These are phyloP conservation scores for Psephotus haematonotus DNA, from an alignment of 2,113 vertebrate genomes.

Conservation along the genomic window DNA sequence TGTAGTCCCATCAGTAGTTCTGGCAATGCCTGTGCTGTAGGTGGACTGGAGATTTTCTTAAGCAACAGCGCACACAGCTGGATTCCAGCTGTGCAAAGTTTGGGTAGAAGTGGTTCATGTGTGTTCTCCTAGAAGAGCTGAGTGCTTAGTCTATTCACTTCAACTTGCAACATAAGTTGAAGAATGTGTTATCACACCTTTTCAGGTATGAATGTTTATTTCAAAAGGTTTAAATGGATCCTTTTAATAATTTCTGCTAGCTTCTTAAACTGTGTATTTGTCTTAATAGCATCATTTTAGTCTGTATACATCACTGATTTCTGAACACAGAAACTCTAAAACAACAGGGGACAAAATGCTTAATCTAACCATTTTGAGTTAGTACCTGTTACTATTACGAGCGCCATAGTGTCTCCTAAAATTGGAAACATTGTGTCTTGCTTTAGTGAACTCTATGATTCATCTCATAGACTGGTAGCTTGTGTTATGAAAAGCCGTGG, in stretches of 20 bases:
- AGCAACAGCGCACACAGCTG: background rate
- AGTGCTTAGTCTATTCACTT: background rate
- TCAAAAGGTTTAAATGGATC: background rate
- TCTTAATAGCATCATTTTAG: background rate
- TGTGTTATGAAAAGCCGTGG: background rate
- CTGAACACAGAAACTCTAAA: background rate
- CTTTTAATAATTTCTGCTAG: background rate
- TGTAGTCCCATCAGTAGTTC: background rate
- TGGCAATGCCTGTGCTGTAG: background rate
- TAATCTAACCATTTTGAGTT: background rate
- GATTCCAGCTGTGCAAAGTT: background rate
- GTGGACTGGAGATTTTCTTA: background rate
- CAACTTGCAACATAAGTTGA: background rate
- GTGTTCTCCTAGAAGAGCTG: background rate
- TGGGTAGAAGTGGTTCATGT: background rate
- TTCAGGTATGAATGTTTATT: background rate
- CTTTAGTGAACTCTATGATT: background rate
- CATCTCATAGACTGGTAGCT: background rate
- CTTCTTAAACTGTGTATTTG: background rate
- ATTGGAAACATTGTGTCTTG: background rate
- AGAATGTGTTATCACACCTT: background rate
- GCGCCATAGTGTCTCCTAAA: background rate
- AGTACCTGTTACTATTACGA: background rate
- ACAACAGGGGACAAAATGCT: fast-evolving
- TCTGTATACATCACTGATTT: background rate